Conservation (phyloP, 2,888 invertebrate genomes). For the Cryptus armator region DNA sequence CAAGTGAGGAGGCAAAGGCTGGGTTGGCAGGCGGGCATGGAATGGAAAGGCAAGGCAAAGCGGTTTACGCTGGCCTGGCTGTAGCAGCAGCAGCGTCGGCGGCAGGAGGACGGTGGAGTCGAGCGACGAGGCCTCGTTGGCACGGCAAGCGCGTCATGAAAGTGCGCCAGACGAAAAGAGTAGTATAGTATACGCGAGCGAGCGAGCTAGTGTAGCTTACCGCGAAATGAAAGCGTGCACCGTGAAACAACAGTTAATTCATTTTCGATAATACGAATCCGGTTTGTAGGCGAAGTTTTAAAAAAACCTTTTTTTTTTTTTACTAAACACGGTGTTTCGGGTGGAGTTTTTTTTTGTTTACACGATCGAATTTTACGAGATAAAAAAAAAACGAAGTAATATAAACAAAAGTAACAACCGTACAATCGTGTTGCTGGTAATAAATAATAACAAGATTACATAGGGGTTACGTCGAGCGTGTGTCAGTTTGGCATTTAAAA, state of each 20-base stretch:
- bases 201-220: constrained; percentile 32
- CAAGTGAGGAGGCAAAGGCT: constrained; percentile 61
- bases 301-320: neutral
- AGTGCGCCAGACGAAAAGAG: constrained; percentile 62
- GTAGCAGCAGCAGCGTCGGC: constrained; percentile 56
- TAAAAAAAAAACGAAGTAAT: neutral
- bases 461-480: neutral
- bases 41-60: constrained; percentile 67
- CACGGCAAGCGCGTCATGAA: constrained; percentile 66
- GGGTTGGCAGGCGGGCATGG: constrained; percentile 59
- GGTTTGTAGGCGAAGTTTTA: neutral
- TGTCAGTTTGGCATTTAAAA: neutral
- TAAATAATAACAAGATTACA: neutral
- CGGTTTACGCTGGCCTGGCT: constrained; percentile 66
- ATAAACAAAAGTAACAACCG: neutral
- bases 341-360: neutral
- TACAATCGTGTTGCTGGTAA: neutral
- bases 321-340: neutral
- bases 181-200: constrained; percentile 42
- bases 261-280: constrained; percentile 12
- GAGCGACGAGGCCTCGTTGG: constrained; percentile 66
- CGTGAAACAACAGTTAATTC: constrained; percentile 19
- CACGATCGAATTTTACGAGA: neutral
- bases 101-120: constrained; percentile 62
- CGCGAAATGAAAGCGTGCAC: constrained; percentile 52